A percentile compares a stretch with the other conserved stretches of the same genome.
Evolutionary conservation across 2,888 invertebrate species (phyloP).

Genomic region (Sinotaia quadrata): DNA sequence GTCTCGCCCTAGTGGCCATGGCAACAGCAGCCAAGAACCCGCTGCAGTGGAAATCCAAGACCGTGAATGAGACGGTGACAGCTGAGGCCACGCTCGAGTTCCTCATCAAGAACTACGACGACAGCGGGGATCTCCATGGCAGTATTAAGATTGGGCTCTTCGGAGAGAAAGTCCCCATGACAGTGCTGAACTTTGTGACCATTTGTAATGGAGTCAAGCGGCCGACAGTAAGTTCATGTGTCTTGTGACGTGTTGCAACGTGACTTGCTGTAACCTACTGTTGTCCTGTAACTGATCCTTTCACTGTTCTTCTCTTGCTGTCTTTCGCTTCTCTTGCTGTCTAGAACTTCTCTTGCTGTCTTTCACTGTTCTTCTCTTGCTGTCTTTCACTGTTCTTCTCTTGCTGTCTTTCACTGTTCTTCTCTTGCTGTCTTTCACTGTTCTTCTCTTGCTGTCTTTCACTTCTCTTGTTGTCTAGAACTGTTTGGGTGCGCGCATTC

Average conservation of each 20-base stretch:
- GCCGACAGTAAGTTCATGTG: constrained; percentile 54
- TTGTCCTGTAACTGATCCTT: constrained; percentile 1
- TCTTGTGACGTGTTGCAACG: neutral
- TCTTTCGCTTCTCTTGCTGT: neutral
- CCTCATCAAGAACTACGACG: constrained; percentile 64
- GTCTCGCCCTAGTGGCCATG: neutral
- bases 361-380: too few relatives aligned
- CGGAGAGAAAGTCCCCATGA: constrained; percentile 70
- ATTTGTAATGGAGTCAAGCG: constrained; percentile 67
- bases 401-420: too few relatives aligned
- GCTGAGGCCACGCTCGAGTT: constrained; percentile 67
- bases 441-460: too few relatives aligned
- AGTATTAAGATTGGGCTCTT: constrained; percentile 68
- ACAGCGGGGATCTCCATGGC: constrained; percentile 64
- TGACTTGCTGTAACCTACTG: neutral
- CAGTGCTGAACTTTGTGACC: constrained; percentile 68
- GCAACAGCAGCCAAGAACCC: constrained; percentile 4
- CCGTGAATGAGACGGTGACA: constrained; percentile 36
- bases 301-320: neutral
- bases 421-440: too few relatives aligned
- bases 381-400: too few relatives aligned
- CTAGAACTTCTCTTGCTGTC: constrained; percentile 1
- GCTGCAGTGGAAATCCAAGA: constrained; percentile 25
- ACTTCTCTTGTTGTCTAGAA: too few relatives aligned
- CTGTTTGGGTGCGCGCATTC: too few relatives aligned